Evolutionary conservation across 2,888 invertebrate genomes (phyloP).

Genomic region (Noctua janthina): DNA sequence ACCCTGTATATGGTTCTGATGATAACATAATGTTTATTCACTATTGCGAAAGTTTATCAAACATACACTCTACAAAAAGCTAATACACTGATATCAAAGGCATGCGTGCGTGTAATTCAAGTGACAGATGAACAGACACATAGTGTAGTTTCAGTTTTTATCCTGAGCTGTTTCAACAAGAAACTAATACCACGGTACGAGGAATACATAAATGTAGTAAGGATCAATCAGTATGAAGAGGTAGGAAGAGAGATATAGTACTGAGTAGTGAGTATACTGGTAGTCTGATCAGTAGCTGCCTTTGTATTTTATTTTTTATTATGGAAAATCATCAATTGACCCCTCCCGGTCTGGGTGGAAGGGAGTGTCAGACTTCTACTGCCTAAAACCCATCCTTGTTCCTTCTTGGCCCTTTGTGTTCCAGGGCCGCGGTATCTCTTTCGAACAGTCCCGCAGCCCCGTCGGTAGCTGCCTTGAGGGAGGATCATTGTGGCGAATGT

Average conservation of each 20-base stretch:
- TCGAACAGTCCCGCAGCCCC: no score
- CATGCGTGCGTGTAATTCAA: conserved; percentile 55
- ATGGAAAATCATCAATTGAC: no score
- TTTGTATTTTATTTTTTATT: not conserved
- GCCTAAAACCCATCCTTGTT: no score
- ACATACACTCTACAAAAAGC: conserved; percentile 30
- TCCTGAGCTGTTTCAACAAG: conserved; percentile 15
- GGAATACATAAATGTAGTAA: conserved; percentile 16
- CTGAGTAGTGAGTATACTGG: no score
- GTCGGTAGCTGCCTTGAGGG: not conserved
- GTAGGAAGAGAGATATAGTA: not conserved
- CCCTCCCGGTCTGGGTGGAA: no score
- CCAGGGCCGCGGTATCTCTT: no score
- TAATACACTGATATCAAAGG: conserved; percentile 31
- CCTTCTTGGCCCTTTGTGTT: no score
- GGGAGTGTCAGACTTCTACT: no score
- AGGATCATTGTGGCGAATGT: not conserved
- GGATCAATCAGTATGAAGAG: not conserved
- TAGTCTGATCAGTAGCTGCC: not conserved
- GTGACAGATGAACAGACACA: conserved; percentile 50
- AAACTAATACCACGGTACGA: conserved; percentile 1
- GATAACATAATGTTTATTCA: not conserved
- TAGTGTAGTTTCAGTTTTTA: conserved; percentile 44
- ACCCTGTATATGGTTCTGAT: not conserved
- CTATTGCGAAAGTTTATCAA: conserved; percentile 43